A percentile compares a stretch with the other conserved stretches of the same genome.
Evolutionary conservation across 2,888 invertebrate genomes (phyloP).

Genomic region (Lasioglossum vierecki): DNA sequence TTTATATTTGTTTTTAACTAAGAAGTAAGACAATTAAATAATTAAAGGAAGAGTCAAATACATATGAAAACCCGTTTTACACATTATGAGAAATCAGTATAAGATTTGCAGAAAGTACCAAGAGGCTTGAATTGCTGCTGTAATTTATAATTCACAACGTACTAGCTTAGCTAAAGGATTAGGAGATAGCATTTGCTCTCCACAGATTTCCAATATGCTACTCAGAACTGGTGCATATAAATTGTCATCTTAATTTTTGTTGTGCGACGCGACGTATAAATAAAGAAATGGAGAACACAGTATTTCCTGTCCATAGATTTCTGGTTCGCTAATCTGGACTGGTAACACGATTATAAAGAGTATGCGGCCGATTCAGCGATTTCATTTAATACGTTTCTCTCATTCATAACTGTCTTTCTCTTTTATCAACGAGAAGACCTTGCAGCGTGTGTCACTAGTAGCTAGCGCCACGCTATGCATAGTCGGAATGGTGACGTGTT

Average conservation of each 20-base stretch:
- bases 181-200: not conserved
- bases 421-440: slow-evolving; percentile 1
- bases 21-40: no score
- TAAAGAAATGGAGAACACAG: not conserved
- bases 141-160: not conserved
- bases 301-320: not conserved
- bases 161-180: not conserved
- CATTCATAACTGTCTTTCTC: not conserved
- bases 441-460: not conserved
- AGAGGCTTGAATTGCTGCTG: not conserved
- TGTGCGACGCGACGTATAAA: not conserved
- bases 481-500: not conserved
- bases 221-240: not conserved
- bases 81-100: no score
- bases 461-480: not conserved
- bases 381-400: not conserved
- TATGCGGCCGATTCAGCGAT: not conserved
- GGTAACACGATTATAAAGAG: not conserved
- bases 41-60: no score
- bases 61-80: no score
- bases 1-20: no score
- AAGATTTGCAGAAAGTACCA: no score
- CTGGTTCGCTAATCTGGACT: not conserved
- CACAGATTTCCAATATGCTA: not conserved
- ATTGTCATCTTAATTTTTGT: not conserved